Conservation (phyloP, 2,113 vertebrate genomes). For the Aphyosemion australe region DNA sequence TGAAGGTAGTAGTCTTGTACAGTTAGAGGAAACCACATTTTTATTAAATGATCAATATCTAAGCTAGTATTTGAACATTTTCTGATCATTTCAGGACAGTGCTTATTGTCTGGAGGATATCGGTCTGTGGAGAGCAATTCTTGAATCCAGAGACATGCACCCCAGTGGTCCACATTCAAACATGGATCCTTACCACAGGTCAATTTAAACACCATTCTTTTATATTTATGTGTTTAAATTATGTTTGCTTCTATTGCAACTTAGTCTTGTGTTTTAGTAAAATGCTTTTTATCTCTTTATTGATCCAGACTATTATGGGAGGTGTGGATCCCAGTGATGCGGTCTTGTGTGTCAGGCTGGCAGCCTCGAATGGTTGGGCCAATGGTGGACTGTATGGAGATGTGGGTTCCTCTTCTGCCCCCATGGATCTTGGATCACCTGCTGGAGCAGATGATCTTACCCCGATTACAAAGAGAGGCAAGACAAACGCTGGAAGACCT, state of each 20-base stretch:
- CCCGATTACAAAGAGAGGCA: slow-evolving; percentile 95
- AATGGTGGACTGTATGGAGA: slow-evolving; percentile 95
- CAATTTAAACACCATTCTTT: slow-evolving; percentile 5
- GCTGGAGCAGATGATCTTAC: slow-evolving; percentile 94
- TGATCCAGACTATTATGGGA: slow-evolving; percentile 91
- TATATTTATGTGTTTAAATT: neutral
- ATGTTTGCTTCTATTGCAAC: neutral
- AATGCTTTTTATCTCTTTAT: slow-evolving; percentile 8
- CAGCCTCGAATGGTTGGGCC: slow-evolving; percentile 90
- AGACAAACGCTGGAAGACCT: neutral
- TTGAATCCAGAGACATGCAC: slow-evolving; percentile 88
- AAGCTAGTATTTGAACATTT: neutral
- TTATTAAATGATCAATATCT: neutral
- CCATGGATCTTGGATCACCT: slow-evolving; percentile 92
- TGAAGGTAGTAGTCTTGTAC: slow-evolving; percentile 80
- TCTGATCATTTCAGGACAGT: slow-evolving; percentile 82
- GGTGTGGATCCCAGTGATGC: slow-evolving; percentile 91
- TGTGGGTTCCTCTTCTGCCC: slow-evolving; percentile 89
- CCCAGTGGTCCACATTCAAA: slow-evolving; percentile 86
- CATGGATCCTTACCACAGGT: slow-evolving; percentile 96
- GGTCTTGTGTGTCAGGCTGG: slow-evolving; percentile 86
- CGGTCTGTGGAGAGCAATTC: slow-evolving; percentile 90
- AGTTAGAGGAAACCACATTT: neutral
- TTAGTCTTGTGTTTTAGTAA: slow-evolving; percentile 8
- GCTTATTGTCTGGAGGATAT: slow-evolving; percentile 88